Evolutionary conservation across 2,888 invertebrate genomes (phyloP), one percentile per base, ranked within the genome.

Genomic region (Itoplectis maculator): DNA sequence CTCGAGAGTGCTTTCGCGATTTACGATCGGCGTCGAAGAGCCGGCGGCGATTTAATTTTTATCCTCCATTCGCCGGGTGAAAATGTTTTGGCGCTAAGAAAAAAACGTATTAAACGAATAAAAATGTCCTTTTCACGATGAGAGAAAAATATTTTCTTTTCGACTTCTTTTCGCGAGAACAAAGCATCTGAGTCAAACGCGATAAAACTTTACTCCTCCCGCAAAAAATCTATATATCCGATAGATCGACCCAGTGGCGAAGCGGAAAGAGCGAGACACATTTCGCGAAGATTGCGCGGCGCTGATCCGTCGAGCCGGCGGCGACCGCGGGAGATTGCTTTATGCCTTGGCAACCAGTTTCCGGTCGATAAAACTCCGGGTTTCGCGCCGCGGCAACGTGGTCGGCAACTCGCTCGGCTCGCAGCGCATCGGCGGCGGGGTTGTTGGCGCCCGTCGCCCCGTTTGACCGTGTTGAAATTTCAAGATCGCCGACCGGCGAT

Each of bases 381-480:
- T 86, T 86, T 54, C 23, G 20, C 78, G 81, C 84, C 82, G 69
- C 15, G 83, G 73, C 83, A 74, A 73, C 76, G 78, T 68, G 79
- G 83, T 75, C 69, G 79, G 83, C 72, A 77, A 72, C 83, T 81
- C 77, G 77, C 61, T 81, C 77, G 51, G 73, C 54, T 77, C 81
- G 77, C 77, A 29, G 29, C 29, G 29, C 29, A 29, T 29, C 29
- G 29, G 77, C 54, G 9, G 54, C 37, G 51, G 65, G 76, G 85
- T 81, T 84, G 79, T 85, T 81, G 84, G 80, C 82, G 84, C 78
- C 83, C 81, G 81, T 66, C 77, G 79, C 49, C 49, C n/a, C 80
- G 82, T 74, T 84, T 84, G 84, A 82, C 76, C 84, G 84, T 83
- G 86, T 84, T 86, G 87, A 88, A 87, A 86, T 87, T 86, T 87